These are phyloP conservation scores for Amphipyra berbera DNA, from an alignment of 2,888 invertebrate species.

Conservation along the genomic window DNA sequence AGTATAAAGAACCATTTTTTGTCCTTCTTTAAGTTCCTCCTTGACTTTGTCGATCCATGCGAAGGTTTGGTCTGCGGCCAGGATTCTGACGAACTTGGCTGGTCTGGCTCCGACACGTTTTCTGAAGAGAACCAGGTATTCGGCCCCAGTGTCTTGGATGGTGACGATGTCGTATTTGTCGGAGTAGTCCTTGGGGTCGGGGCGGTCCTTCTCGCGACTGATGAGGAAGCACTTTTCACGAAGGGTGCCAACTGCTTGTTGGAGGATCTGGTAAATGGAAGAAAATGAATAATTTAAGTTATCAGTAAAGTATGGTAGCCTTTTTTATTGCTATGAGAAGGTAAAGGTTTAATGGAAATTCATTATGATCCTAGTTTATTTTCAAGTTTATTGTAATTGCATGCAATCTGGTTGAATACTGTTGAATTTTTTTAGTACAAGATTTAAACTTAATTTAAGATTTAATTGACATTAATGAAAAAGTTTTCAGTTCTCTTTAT, in stretches of 20 bases:
- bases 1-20: conserved; percentile 91
- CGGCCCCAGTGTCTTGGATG: conserved; percentile 84
- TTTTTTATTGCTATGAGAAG: too few relatives aligned
- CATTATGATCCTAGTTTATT: too few relatives aligned
- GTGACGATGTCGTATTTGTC: conserved; percentile 86
- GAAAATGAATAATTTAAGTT: not conserved
- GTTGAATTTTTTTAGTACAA: too few relatives aligned
- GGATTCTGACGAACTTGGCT: conserved; percentile 84
- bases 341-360: too few relatives aligned
- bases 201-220: conserved; percentile 88
- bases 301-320: too few relatives aligned
- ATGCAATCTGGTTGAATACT: too few relatives aligned
- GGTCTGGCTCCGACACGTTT: conserved; percentile 84
- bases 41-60: conserved; percentile 88
- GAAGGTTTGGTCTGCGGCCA: conserved; percentile 77
- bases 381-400: too few relatives aligned
- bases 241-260: conserved; percentile 83
- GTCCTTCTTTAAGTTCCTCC: conserved; percentile 80
- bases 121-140: conserved; percentile 88
- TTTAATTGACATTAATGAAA: not conserved
- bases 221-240: conserved; percentile 91
- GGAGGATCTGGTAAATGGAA: conserved; percentile 72
- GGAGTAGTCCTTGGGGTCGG: conserved; percentile 79
- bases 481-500: not conserved
- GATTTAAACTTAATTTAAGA: too few relatives aligned